A percentile compares a stretch with the other conserved stretches of the same genome.
These are phyloP conservation scores for Poeciliopsis prolifica DNA, from an alignment of 2,113 vertebrate species.

Conservation along the genomic window DNA sequence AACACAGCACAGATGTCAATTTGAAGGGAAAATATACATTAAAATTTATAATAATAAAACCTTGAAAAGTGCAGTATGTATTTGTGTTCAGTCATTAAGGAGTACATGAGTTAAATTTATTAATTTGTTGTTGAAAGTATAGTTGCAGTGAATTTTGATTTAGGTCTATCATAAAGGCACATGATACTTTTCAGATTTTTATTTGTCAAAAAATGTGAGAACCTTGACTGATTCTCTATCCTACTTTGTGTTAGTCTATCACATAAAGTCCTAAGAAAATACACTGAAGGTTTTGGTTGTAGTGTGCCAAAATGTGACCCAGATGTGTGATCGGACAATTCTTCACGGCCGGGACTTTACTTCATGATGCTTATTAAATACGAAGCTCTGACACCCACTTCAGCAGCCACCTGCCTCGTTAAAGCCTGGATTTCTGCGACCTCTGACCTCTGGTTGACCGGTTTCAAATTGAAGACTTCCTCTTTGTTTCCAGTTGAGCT, in stretches of 20 bases:
- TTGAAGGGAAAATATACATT: no score
- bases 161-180: no score
- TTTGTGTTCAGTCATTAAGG: no score
- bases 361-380: not conserved
- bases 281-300: not conserved
- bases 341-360: not conserved
- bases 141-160: no score
- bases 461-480: not conserved
- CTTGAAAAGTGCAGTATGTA: no score
- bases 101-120: no score
- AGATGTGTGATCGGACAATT: not conserved
- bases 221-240: not conserved
- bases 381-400: not conserved
- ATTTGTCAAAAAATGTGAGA: no score
- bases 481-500: not conserved
- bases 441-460: conserved; percentile 27
- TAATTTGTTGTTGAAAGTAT: no score
- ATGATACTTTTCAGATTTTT: no score
- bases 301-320: not conserved
- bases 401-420: not conserved
- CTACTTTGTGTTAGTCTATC: not conserved
- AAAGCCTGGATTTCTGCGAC: conserved; percentile 12
- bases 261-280: not conserved
- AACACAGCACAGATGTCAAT: no score
- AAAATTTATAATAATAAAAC: no score